phyloP scores from a whole-genome alignment of 2,888 invertebrate genomes.

The Agrotis ipsilon region DNA sequence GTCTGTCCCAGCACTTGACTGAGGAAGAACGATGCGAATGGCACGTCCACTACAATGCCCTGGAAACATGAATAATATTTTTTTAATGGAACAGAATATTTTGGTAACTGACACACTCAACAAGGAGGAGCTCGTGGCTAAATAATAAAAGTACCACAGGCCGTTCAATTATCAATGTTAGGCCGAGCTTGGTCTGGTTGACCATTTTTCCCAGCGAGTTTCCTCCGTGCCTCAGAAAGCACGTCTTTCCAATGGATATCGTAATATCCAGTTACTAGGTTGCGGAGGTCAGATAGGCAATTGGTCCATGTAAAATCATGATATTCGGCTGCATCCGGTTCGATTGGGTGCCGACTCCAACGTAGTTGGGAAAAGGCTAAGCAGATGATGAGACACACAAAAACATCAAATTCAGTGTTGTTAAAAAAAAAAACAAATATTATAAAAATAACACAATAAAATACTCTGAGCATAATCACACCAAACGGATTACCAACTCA shows the following conservation, averaged over 20 bases:
- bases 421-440: no score
- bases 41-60: constrained; percentile 99
- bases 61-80: constrained; percentile 74
- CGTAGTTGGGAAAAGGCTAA: background rate
- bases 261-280: background rate
- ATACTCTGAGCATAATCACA: no score
- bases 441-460: no score
- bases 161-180: background rate
- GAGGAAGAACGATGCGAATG: constrained; percentile 99
- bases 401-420: no score
- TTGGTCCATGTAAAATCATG: background rate
- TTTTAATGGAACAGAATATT: no score
- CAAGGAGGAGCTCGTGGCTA: background rate
- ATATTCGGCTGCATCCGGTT: background rate
- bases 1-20: constrained; percentile 98
- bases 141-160: background rate
- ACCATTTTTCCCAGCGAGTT: no score
- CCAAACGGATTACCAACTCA: no score
- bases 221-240: no score
- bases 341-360: no score
- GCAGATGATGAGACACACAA: background rate
- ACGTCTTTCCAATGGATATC: background rate
- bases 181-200: no score
- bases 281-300: background rate
- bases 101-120: background rate